Evolutionary conservation across 1,140 invertebrate genomes (phyloP), one percentile per base, ranked within the genome.

Genomic region (Patella vulgata): DNA sequence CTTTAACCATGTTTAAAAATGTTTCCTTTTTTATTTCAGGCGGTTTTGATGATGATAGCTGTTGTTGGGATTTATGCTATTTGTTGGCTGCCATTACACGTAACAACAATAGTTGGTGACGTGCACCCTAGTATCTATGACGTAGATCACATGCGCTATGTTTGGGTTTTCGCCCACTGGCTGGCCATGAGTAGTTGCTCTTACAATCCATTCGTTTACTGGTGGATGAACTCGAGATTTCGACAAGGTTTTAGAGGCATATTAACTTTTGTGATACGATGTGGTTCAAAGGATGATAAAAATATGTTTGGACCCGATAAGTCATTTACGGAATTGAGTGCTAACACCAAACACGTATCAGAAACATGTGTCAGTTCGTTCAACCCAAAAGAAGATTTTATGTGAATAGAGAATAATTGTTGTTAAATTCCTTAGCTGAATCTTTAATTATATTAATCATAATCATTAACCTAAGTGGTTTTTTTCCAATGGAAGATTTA

Each of bases 131-230:
- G 53, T 14, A 60, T 80, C 30, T 75, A 67, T 25, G 31, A 66
- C 66, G 17, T 90, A 14, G 3, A 8, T 70, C 88, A 89, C 1
- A 82, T 77, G 33, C 44, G 52, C 53, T 69, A 33, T 59, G 63
- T 65, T 27, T 71, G 69, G 69, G 57, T 64, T 12, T 33, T 50
- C 6, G 40, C 58, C 63, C 92, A 95, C 79, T 93, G 91, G 89
- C 85, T 95, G 60, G 92, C 93, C 40, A 95, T 95, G 93, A 93
- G 92, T 14, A 93, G 94, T 78, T 88, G 90, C 58, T 93, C 91
- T 80, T 95, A 94, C 87, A 96, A 95, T 84, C 93, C 93, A 0
- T 88, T 95, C 60, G 95, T 96, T 74, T 95, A 95, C 81, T 93
- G 91, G 82, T 93, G 92, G 87, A 93, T 95, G 92, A 95, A 95